Evolutionary conservation across 2,888 invertebrate genomes (phyloP).

Genomic region (Lordiphosa andalusiaca): DNA sequence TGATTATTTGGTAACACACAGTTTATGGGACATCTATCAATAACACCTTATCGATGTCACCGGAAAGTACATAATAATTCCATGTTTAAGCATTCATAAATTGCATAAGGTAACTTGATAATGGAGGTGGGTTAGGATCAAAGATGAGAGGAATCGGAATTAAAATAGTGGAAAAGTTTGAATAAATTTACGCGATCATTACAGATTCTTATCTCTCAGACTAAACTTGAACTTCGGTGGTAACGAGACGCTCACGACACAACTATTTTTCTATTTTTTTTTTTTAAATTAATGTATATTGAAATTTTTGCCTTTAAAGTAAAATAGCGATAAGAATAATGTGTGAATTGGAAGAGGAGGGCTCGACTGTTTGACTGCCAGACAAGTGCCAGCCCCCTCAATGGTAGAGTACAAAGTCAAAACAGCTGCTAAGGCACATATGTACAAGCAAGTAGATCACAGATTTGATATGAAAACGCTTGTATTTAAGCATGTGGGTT

Average conservation of each 20-base stretch:
- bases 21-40: slow-evolving; percentile 30
- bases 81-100: too few relatives aligned
- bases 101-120: too few relatives aligned
- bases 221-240: slow-evolving; percentile 29
- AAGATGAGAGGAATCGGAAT: neutral
- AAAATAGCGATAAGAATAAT: slow-evolving; percentile 20
- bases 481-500: too few relatives aligned
- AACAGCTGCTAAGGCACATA: slow-evolving; percentile 22
- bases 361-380: slow-evolving; percentile 45
- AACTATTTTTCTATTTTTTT: slow-evolving; percentile 7
- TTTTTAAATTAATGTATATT: slow-evolving; percentile 22
- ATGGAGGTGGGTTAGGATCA: neutral
- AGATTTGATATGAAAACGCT: too few relatives aligned
- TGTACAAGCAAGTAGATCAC: neutral
- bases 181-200: neutral
- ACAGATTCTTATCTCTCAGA: slow-evolving; percentile 14
- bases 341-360: slow-evolving; percentile 35
- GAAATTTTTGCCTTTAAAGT: neutral
- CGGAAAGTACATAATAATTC: slow-evolving; percentile 15
- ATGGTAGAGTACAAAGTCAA: slow-evolving; percentile 53
- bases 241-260: slow-evolving; percentile 5
- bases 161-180: neutral
- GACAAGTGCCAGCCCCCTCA: slow-evolving; percentile 36
- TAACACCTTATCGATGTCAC: slow-evolving; percentile 18
- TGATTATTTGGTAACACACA: slow-evolving; percentile 27